Evolutionary conservation across 2,113 vertebrate genomes (phyloP).

Genomic region (Labeo rohita): DNA sequence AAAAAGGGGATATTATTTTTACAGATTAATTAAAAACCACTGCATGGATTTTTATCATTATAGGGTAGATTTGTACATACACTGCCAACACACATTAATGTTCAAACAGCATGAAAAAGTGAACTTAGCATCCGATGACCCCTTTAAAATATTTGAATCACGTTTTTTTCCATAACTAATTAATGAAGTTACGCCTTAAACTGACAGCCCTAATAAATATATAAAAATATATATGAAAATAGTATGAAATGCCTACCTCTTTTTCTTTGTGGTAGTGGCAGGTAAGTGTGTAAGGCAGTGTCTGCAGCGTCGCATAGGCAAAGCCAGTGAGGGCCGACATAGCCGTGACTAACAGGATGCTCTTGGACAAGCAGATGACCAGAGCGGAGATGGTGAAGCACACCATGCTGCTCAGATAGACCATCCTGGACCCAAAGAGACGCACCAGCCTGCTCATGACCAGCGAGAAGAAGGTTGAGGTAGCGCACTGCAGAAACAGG

Average conservation of each 20-base stretch:
- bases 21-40: too few species aligned
- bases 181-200: too few species aligned
- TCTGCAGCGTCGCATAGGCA: conserved; percentile 80
- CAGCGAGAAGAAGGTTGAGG: conserved; percentile 81
- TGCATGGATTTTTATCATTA: too few species aligned
- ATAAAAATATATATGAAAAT: too few species aligned
- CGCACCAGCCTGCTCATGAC: conserved; percentile 76
- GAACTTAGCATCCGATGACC: too few species aligned
- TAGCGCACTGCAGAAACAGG: conserved; percentile 81
- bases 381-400: conserved; percentile 76
- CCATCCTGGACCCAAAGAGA: conserved; percentile 71
- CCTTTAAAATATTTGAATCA: too few species aligned
- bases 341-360: conserved; percentile 71
- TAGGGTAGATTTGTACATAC: too few species aligned
- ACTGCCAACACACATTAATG: too few species aligned
- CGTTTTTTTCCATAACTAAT: too few species aligned
- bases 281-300: conserved; percentile 80
- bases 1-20: too few species aligned
- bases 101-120: too few species aligned
- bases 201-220: too few species aligned
- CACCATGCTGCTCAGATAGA: conserved; percentile 80
- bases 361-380: conserved; percentile 77
- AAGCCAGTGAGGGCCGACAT: conserved; percentile 81
- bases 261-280: conserved; percentile 82
- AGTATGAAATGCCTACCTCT: conserved; percentile 62